Conservation (phyloP, 2,113 vertebrate species). For the Calyptomena viridis region DNA sequence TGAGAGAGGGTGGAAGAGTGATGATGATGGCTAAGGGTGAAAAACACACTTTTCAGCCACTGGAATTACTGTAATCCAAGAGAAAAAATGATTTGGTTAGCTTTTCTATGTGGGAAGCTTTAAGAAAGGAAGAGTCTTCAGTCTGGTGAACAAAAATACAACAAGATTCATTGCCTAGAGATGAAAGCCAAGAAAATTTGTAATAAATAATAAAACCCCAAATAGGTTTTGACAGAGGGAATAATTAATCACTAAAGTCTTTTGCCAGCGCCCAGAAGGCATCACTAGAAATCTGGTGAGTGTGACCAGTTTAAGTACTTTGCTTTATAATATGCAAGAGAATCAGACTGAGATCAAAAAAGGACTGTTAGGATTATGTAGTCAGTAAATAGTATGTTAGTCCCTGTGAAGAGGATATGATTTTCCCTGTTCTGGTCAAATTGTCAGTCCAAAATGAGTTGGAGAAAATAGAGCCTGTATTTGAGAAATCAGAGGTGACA, state of each 20-base stretch:
- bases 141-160: not conserved
- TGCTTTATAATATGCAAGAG: not conserved
- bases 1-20: not conserved
- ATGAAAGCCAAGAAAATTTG: slow-evolving; percentile 3
- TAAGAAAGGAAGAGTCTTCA: not conserved
- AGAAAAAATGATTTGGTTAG: not conserved
- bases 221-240: not conserved
- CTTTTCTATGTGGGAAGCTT: not conserved
- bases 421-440: not conserved
- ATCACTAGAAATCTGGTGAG: not conserved
- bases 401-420: not conserved
- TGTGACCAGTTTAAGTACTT: not conserved
- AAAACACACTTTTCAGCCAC: not conserved
- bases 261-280: not conserved
- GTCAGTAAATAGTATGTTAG: not conserved
- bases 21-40: not conserved
- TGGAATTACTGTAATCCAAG: not conserved
- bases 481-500: not conserved
- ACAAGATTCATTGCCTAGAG: not conserved
- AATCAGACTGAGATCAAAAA: not conserved
- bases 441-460: not conserved
- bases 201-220: not conserved
- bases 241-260: slow-evolving; percentile 30
- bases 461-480: not conserved
- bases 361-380: not conserved